Base-by-base conservation (phyloP, 2,888 invertebrate species). In the Aricia artaxerxes region DNA sequence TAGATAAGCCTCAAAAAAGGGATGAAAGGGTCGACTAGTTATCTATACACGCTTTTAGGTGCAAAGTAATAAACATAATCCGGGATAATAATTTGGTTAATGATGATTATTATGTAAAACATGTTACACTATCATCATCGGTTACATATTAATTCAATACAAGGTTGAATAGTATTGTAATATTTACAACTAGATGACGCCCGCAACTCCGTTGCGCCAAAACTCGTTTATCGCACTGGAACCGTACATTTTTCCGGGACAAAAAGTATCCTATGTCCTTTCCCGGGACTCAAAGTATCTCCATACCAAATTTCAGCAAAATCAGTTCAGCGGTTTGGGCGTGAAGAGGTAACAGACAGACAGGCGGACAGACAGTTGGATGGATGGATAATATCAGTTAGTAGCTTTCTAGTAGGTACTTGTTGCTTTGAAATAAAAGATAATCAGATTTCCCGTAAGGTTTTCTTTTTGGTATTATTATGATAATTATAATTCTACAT, bases 1-100 rank as follows among this genome's bases (percentile, higher is more conserved):
- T 91, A 91, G 93, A 93, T 93, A 92, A 88, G 85, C 86, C 86
- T 85, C 89, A 89, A 91, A 91, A 91, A 91, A 90, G 89, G 90
- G 89, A 89, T 86, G 85, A 88, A 90, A 88, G 87, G 89, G 87
- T 84, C 85, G 87, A 85, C 85, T 82, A 82, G 82, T 83, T 85
- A 86, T 85, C 83, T 82, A 79, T 82, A 81, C 81, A 82, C 81
- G 79, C 79, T 77, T 80, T 81, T 80, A 82, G 80, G 80, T 81
- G 80, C 78, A 79, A 81, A 81, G 79, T 82, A 79, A 80, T 82
- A 80, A 81, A 82, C 69, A 81, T 60, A 57, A 75, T 80, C 53
- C 77, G 53, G 57, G 31, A 73, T 73, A 75, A 80, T 78, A 57
- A 61, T 73, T 78, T 78, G 38, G 53, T 49, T 79, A 57, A 49